Evolutionary conservation across 2,888 invertebrate genomes (phyloP), one percentile per base, ranked within the genome.

Genomic region (Nomada ruficornis): DNA sequence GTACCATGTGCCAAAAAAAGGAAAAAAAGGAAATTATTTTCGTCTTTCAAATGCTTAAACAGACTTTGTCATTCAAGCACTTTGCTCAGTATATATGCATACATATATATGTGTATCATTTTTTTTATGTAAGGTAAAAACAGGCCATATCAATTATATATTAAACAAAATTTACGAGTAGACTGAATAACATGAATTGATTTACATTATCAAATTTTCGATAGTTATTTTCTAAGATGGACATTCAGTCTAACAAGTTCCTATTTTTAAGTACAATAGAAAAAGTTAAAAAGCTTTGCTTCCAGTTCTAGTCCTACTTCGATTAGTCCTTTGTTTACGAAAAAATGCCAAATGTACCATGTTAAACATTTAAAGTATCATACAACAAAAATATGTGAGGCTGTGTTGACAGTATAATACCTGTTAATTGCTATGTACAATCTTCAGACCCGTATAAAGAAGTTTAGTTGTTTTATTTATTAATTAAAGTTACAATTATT

Each of bases 321-420:
- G 80, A 74, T 55, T 88, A 71, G 75, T 83, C 60, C 55, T 62
- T 74, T 52, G 60, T 72, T 71, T 52, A 18, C 26, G 11, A 70
- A 74, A 70, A 74, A 76, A 71, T 4, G 2, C 29, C 36, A 57
- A 65, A 65, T n/a, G 29, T 42, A 77, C 42, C 42, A 44, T 23
- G 75, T 68, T 74, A 65, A 74, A 68, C 70, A 73, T 73, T 74
- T 65, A 18, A 77, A 73, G 50, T 76, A 63, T 18, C 47, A 59
- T 29, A 57, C 64, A 20, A 71, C 57, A 62, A 55, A 26, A 59
- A 72, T 77, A 75, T 82, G 72, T 44, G 68, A 82, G 83, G 84
- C 87, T 86, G 88, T 90, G 86, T 82, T 79, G 69, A 82, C 82
- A 85, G 78, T 86, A 83, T 86, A 74, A 82, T 85, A 75, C 74